Percentiles rank a stretch among this genome's conserved stretches.
Conservation (phyloP, 2,888 invertebrate genomes). For the Trissolcus brochymenae region DNA sequence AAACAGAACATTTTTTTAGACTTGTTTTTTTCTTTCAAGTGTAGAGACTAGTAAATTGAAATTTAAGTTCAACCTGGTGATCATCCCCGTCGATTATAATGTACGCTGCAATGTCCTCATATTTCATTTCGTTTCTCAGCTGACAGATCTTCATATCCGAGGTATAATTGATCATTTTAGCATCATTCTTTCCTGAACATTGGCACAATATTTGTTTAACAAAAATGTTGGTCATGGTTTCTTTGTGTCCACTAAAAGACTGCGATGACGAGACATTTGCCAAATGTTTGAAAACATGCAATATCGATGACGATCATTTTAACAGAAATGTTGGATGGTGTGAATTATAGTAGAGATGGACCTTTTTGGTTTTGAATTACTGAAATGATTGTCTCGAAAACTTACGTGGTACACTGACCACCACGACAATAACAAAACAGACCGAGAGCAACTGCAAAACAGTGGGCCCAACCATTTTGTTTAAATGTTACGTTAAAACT, state of each 20-base stretch:
- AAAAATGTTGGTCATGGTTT: too few species aligned
- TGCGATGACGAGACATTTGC: too few species aligned
- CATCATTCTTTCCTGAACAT: constrained; percentile 43
- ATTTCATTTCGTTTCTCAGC: constrained; percentile 55
- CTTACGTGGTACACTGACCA: constrained; percentile 56
- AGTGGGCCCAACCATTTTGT: constrained; percentile 49
- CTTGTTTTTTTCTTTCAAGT: too few species aligned
- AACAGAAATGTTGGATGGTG: not conserved
- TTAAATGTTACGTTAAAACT: constrained; percentile 55
- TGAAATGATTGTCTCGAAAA: constrained; percentile 15
- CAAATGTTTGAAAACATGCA: too few species aligned
- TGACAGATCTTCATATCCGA: constrained; percentile 53
- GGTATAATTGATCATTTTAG: constrained; percentile 48
- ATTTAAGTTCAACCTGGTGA: constrained; percentile 49
- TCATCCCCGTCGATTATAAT: constrained; percentile 57
- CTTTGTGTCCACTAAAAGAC: too few species aligned
- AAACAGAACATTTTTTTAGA: too few species aligned
- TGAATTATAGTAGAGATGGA: constrained; percentile 20
- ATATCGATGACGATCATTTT: not conserved
- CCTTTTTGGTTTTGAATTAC: not conserved
- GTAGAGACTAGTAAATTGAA: too few species aligned
- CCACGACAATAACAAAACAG: constrained; percentile 44
- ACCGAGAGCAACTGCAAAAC: constrained; percentile 27
- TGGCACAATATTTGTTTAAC: not conserved
- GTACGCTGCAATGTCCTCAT: constrained; percentile 54